Conservation (phyloP, 2,797 vertebrate genomes). For the Muraenolepis orangiensis region DNA sequence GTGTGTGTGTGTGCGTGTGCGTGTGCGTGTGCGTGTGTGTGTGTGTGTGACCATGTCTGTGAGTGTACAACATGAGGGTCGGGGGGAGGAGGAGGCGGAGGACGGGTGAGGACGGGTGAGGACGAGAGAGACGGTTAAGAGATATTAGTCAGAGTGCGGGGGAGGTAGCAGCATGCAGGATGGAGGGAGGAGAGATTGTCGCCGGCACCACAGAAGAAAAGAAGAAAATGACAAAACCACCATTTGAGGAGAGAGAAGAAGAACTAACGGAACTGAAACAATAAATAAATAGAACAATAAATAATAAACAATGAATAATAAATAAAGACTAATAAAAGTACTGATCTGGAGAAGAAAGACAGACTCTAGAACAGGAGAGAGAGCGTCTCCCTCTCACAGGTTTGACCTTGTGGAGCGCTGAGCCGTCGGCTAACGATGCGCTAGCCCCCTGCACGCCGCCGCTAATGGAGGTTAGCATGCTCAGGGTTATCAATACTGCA, state of each 20-base stretch:
- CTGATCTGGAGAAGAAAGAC: neutral
- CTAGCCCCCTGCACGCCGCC: neutral
- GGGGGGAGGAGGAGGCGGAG: constrained; percentile 16
- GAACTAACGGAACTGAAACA: constrained; percentile 21
- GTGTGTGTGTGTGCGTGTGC: neutral
- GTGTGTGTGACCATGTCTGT: neutral
- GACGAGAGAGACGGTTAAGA: constrained; percentile 56
- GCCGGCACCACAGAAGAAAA: neutral
- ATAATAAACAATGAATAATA: constrained; percentile 32
- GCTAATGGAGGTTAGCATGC: constrained; percentile 14
- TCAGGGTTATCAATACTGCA: constrained; percentile 5
- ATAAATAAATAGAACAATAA: constrained; percentile 36
- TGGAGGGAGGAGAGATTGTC: constrained; percentile 29
- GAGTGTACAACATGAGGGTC: constrained; percentile 12
- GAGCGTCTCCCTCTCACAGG: neutral
- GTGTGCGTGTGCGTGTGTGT: no score
- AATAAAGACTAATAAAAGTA: constrained; percentile 3
- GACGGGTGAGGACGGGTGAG: constrained; percentile 27
- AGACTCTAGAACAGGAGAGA: neutral
- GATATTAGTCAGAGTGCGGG: constrained; percentile 67
- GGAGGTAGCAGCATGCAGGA: constrained; percentile 50
- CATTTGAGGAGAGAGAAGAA: constrained; percentile 30
- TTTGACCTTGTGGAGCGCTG: neutral
- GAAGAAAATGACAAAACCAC: constrained; percentile 21
- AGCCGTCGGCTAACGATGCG: constrained; percentile 5